Evolutionary conservation across 23 tunicate genomes (phyloP), one percentile per base, ranked within the genome.

Genomic region (Botrylloides violaceus): DNA sequence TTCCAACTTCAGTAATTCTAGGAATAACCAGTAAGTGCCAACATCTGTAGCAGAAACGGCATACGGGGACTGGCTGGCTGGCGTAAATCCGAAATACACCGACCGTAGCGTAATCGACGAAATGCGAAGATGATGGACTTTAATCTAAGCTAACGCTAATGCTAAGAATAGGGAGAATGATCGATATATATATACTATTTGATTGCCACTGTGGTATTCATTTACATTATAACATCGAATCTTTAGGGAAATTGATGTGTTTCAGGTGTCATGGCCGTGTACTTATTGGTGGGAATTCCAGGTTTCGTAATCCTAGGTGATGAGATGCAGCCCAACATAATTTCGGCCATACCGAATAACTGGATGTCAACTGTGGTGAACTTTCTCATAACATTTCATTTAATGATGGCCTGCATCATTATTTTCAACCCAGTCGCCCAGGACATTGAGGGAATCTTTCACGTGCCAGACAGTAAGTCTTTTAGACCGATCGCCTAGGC

Each of bases 221-320:
- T n/a, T n/a, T n/a, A n/a, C n/a, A n/a, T n/a, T n/a, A n/a, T n/a
- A n/a, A n/a, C n/a, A n/a, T n/a, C n/a, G n/a, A n/a, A n/a, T n/a
- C n/a, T n/a, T n/a, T n/a, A n/a, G n/a, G n/a, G n/a, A n/a, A n/a
- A n/a, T n/a, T n/a, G n/a, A n/a, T 65, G 18, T 0, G 24, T 74
- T 80, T 61, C 76, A 90, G 97, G 56, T 37, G 83, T 76, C 5
- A 34, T 90, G 74, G 25, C 64, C n/a, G 49, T 78, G 20, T 90
- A 90, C 53, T 37, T 83, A 28, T 68, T 83, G 25, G 84, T 83
- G 20, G 73, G 77, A 4, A 50, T 83, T 1, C 23, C 91, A 27
- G 97, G 97, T 3, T 83, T 83, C 32, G 79, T 83, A 18, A 81
- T 90, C 12, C 26, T 90, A 36, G 97, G 97, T 2, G 82, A 90